Percentiles rank a stretch among this genome's conserved stretches.
These are phyloP conservation scores for Neodontobutis hainanensis DNA, from an alignment of 2,113 vertebrate genomes.

Conservation along the genomic window DNA sequence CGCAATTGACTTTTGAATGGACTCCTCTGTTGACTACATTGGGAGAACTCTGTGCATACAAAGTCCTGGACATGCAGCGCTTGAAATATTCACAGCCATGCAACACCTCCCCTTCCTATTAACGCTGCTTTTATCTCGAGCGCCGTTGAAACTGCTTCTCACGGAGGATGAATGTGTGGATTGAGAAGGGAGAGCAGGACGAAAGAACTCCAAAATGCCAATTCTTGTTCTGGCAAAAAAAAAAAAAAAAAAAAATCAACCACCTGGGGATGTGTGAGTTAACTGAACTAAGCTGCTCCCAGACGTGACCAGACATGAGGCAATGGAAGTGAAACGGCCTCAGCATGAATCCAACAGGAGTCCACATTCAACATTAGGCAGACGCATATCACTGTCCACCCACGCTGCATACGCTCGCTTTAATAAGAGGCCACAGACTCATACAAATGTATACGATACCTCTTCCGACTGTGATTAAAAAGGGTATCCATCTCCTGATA, in stretches of 20 bases:
- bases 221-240: conserved; percentile 52
- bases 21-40: background rate
- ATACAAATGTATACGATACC: background rate
- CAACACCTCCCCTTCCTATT: conserved; percentile 22
- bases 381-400: conserved; percentile 33
- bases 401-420: conserved; percentile 5
- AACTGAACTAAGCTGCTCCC: conserved; percentile 13
- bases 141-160: conserved; percentile 10
- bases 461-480: conserved; percentile 16
- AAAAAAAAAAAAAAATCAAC: conserved; percentile 6
- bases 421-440: background rate
- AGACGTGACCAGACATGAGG: conserved; percentile 57
- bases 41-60: conserved; percentile 1
- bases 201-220: conserved; percentile 40
- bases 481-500: conserved; percentile 5
- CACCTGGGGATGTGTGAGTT: conserved; percentile 43
- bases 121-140: conserved; percentile 18
- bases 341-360: conserved; percentile 51
- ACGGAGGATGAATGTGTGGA: conserved; percentile 48
- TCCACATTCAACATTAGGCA: conserved; percentile 50
- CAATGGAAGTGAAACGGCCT: conserved; percentile 37
- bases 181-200: conserved; percentile 3
- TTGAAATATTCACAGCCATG: conserved; percentile 25
- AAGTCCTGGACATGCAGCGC: background rate
- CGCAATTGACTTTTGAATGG: background rate